A percentile compares a stretch with the other conserved stretches of the same genome.
Conservation (phyloP, 1,140 invertebrate species). For the Dreissena polymorpha region DNA sequence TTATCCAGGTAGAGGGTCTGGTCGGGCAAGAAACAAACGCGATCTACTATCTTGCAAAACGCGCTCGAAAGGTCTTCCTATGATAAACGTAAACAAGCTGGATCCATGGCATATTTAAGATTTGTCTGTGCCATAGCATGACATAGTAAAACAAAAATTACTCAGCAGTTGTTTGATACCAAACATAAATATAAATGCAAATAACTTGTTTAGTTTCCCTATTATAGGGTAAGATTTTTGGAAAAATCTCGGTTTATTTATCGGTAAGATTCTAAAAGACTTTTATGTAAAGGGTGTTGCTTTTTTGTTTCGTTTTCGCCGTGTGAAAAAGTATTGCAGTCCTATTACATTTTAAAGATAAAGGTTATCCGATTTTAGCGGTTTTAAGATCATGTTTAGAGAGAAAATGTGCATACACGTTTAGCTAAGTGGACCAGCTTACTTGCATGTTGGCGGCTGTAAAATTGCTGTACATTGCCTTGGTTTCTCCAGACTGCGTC, state of each 20-base stretch:
- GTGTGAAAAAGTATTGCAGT: not conserved
- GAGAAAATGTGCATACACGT: not conserved
- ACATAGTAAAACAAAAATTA: not conserved
- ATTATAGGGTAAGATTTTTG: not conserved
- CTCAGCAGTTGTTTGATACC: not conserved
- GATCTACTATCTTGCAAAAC: not conserved
- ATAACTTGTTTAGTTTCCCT: not conserved
- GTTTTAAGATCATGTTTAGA: not conserved
- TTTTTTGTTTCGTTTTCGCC: not conserved
- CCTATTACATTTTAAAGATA: too few relatives aligned
- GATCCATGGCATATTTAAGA: not conserved
- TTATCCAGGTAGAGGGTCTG: constrained; percentile 20
- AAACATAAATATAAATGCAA: not conserved
- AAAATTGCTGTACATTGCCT: constrained; percentile 10
- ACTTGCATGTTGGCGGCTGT: not conserved
- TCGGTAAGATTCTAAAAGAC: too few relatives aligned
- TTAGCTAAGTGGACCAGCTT: not conserved
- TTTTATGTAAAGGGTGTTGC: not conserved
- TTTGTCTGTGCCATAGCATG: not conserved
- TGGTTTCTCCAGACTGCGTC: not conserved
- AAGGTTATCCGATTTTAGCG: not conserved
- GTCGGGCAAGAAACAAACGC: not conserved
- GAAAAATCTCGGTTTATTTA: too few relatives aligned
- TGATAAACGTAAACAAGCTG: not conserved
- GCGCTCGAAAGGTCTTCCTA: too few relatives aligned